Conservation (phyloP, 2,797 vertebrate genomes). For the Denticeps clupeoides region DNA sequence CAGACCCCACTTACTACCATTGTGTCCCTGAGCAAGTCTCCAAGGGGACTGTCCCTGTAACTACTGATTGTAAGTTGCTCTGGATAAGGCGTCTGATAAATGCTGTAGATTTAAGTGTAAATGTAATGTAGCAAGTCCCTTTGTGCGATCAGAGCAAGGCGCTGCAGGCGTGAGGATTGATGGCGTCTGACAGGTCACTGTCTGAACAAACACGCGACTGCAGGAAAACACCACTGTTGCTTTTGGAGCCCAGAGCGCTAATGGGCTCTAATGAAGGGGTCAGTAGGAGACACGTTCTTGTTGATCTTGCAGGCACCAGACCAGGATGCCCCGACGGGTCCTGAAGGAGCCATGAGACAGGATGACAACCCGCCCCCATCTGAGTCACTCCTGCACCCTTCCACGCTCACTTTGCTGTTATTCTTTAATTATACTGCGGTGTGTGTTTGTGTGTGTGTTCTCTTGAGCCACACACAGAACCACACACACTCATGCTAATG, state of each 20-base stretch:
- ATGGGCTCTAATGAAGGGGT: slow-evolving; percentile 46
- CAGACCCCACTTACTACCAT: too few species aligned
- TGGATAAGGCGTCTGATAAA: too few species aligned
- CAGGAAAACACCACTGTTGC: slow-evolving; percentile 36
- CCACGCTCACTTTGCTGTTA: slow-evolving; percentile 16
- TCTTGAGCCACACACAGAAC: not conserved
- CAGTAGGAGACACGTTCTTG: slow-evolving; percentile 29
- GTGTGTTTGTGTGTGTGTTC: slow-evolving; percentile 24
- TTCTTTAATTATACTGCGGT: slow-evolving; percentile 33
- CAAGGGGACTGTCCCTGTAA: too few species aligned
- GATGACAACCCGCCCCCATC: not conserved
- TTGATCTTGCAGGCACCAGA: slow-evolving; percentile 45
- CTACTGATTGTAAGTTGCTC: too few species aligned
- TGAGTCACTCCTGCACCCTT: not conserved
- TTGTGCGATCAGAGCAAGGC: too few species aligned
- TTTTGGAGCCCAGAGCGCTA: slow-evolving; percentile 45
- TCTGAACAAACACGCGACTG: not conserved
- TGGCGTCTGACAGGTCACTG: not conserved
- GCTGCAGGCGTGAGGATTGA: too few species aligned
- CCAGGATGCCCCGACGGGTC: slow-evolving; percentile 21
- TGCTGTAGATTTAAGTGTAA: too few species aligned
- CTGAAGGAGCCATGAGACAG: not conserved
- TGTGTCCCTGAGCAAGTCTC: too few species aligned
- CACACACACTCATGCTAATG: too few species aligned
- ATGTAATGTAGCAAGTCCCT: too few species aligned